phyloP scores from a whole-genome alignment of 2,888 invertebrate species.

The Cephus rjabovi region DNA sequence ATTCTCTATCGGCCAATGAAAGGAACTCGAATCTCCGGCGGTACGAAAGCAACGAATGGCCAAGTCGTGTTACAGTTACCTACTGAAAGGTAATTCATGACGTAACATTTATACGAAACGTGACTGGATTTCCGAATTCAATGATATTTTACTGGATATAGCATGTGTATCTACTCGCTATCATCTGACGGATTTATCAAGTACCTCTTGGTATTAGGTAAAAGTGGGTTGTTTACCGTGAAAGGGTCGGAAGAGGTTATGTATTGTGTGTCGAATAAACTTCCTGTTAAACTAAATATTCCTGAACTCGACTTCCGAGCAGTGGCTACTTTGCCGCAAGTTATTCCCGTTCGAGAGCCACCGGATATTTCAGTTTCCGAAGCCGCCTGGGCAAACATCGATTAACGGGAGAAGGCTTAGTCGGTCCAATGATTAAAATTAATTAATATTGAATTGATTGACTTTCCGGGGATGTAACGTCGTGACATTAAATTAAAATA shows the following conservation, averaged over 20 bases:
- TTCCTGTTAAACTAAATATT: background rate
- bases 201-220: background rate
- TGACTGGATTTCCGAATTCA: background rate
- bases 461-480: background rate
- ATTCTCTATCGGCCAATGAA: background rate
- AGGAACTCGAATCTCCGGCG: background rate
- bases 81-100: slow-evolving; percentile 1
- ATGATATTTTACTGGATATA: background rate
- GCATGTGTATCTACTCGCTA: background rate
- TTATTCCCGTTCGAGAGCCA: background rate
- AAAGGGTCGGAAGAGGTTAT: background rate
- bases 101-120: background rate
- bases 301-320: background rate
- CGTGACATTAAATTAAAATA: background rate
- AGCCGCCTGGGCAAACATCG: background rate
- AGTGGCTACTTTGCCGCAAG: background rate
- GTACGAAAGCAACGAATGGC: background rate
- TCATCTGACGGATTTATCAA: background rate
- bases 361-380: background rate
- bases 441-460: background rate
- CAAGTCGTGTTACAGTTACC: background rate
- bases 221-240: background rate
- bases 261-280: background rate
- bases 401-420: background rate
- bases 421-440: background rate